These are phyloP conservation scores for Matsumyia berberina DNA, from an alignment of 2,888 invertebrate species.

Conservation along the genomic window DNA sequence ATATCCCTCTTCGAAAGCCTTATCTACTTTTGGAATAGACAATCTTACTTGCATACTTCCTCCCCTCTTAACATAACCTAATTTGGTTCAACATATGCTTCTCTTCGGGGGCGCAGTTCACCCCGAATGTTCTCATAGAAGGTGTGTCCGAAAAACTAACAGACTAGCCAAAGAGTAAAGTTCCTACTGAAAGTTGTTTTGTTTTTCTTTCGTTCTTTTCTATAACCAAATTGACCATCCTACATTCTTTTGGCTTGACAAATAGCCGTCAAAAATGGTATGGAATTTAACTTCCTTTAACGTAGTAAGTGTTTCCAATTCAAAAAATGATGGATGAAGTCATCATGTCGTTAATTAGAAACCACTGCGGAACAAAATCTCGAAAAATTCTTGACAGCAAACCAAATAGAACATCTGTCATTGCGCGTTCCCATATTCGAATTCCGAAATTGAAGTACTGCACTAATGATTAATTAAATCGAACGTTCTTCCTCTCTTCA, in stretches of 20 bases:
- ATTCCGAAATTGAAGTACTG: slow-evolving; percentile 60
- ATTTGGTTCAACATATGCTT: not conserved
- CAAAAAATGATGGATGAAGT: not conserved
- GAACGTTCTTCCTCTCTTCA: slow-evolving; percentile 41
- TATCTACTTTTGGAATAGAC: not conserved
- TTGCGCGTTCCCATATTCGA: slow-evolving; percentile 49
- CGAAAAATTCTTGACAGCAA: slow-evolving; percentile 3
- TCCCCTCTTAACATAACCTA: not conserved
- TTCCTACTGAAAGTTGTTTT: no score
- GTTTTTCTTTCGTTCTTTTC: no score
- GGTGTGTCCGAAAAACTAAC: not conserved
- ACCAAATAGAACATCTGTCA: slow-evolving; percentile 47
- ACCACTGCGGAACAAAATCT: slow-evolving; percentile 20
- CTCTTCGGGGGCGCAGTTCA: not conserved
- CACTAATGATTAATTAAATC: slow-evolving; percentile 59
- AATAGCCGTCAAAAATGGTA: not conserved
- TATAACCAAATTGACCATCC: not conserved
- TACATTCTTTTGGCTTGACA: not conserved
- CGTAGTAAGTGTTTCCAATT: not conserved
- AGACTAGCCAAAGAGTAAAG: not conserved
- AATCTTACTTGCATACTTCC: not conserved
- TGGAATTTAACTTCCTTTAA: not conserved
- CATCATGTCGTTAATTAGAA: slow-evolving; percentile 42
- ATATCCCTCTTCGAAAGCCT: not conserved
- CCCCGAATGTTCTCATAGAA: not conserved